phyloP scores from a whole-genome alignment of 2,888 invertebrate genomes.

The Emmelina monodactyla region DNA sequence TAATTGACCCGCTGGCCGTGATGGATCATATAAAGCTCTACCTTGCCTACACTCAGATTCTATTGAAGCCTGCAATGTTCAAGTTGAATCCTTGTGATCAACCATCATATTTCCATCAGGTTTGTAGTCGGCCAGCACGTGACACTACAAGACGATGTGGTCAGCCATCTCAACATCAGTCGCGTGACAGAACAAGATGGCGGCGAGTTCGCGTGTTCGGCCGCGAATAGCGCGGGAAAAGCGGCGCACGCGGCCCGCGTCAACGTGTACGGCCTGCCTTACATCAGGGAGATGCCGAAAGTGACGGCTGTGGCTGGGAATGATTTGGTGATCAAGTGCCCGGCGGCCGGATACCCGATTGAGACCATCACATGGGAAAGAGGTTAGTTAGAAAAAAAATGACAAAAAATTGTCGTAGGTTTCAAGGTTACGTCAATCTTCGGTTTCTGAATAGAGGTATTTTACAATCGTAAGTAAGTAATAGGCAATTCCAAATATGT shows the following conservation, averaged over 20 bases:
- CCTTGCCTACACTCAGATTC: too few species aligned
- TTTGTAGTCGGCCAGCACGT: slow-evolving; percentile 92
- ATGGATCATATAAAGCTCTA: too few species aligned
- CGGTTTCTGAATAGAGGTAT: too few species aligned
- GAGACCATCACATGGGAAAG: slow-evolving; percentile 90
- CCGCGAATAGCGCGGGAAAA: slow-evolving; percentile 82
- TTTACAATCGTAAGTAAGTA: too few species aligned
- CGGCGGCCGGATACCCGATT: slow-evolving; percentile 89
- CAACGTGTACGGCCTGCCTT: slow-evolving; percentile 88
- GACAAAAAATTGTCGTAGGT: too few species aligned
- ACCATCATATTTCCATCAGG: too few species aligned
- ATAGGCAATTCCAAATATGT: too few species aligned
- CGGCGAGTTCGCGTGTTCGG: slow-evolving; percentile 87
- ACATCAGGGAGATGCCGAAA: slow-evolving; percentile 87
- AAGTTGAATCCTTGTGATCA: too few species aligned
- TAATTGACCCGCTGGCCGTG: too few species aligned
- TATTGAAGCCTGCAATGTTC: too few species aligned
- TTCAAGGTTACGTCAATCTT: too few species aligned
- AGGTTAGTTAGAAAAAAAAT: too few species aligned
- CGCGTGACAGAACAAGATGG: slow-evolving; percentile 89
- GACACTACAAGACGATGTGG: slow-evolving; percentile 90
- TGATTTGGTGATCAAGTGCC: slow-evolving; percentile 86
- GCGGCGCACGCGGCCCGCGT: slow-evolving; percentile 84
- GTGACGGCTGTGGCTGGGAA: slow-evolving; percentile 87
- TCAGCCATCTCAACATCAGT: slow-evolving; percentile 91